These are phyloP conservation scores for Andrena praecox DNA, from an alignment of 2,888 invertebrate species.

Conservation along the genomic window DNA sequence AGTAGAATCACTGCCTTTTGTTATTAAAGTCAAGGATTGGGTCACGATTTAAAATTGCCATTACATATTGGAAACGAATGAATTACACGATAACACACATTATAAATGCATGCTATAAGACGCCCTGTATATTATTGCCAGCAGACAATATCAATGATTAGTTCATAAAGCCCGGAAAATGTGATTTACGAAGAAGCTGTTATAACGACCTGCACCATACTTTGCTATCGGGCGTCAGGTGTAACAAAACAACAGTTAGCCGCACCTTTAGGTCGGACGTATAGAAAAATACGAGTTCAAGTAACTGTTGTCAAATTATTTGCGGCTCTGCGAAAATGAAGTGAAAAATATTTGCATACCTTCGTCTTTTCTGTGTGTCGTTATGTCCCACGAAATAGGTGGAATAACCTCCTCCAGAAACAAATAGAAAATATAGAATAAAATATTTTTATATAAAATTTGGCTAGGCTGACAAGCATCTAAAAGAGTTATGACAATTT, in stretches of 20 bases:
- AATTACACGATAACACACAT: too few relatives aligned
- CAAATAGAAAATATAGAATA: too few relatives aligned
- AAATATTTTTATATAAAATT: too few relatives aligned
- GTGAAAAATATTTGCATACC: neutral
- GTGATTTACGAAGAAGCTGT: constrained; percentile 30
- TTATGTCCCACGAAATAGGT: neutral
- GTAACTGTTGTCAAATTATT: constrained; percentile 44
- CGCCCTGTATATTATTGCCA: neutral
- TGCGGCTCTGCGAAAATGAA: neutral
- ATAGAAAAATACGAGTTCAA: constrained; percentile 34
- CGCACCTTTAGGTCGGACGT: constrained; percentile 29
- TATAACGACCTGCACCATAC: constrained; percentile 26
- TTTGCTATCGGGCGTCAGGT: constrained; percentile 35
- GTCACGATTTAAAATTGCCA: too few relatives aligned
- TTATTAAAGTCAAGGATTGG: too few relatives aligned
- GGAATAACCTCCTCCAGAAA: too few relatives aligned
- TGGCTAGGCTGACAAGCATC: too few relatives aligned
- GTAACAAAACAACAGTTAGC: constrained; percentile 48
- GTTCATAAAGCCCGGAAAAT: neutral
- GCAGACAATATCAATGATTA: neutral
- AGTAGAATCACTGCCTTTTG: too few relatives aligned
- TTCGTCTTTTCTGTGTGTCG: neutral
- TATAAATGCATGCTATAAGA: neutral
- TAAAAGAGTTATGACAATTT: too few relatives aligned
- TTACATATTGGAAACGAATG: too few relatives aligned